phyloP scores from a whole-genome alignment of 2,797 vertebrate genomes.

The Hemitrygon akajei region DNA sequence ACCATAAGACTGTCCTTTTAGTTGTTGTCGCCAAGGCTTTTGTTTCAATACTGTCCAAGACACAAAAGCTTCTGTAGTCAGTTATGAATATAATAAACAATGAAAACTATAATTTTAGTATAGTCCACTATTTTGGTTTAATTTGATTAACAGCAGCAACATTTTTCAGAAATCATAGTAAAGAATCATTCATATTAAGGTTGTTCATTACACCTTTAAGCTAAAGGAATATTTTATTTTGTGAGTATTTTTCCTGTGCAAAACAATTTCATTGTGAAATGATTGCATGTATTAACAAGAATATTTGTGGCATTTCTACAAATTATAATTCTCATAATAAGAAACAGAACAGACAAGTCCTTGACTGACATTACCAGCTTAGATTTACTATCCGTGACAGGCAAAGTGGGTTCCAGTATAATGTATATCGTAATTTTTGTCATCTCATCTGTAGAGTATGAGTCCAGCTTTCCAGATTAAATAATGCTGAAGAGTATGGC shows the following conservation, averaged over 20 bases:
- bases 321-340: neutral
- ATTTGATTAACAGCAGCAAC: conserved; percentile 16
- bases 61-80: too few species aligned
- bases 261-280: neutral
- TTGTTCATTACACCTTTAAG: neutral
- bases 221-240: conserved; percentile 10
- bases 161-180: neutral
- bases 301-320: neutral
- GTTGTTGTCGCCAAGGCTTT: too few species aligned
- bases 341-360: neutral
- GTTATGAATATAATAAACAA: neutral
- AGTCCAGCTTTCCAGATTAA: conserved; percentile 6
- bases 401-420: neutral
- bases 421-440: neutral
- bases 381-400: neutral
- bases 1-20: too few species aligned
- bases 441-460: neutral
- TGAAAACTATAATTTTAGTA: neutral
- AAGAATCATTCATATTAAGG: neutral
- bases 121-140: conserved; percentile 12
- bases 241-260: neutral
- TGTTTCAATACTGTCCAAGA: too few species aligned
- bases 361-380: neutral
- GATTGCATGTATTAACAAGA: neutral
- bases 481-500: neutral